Percentiles rank a stretch among this genome's conserved stretches.
These are phyloP conservation scores for Apostichopus japonicus DNA, from an alignment of 35 echinoderm and acorn worm genomes.

Conservation along the genomic window DNA sequence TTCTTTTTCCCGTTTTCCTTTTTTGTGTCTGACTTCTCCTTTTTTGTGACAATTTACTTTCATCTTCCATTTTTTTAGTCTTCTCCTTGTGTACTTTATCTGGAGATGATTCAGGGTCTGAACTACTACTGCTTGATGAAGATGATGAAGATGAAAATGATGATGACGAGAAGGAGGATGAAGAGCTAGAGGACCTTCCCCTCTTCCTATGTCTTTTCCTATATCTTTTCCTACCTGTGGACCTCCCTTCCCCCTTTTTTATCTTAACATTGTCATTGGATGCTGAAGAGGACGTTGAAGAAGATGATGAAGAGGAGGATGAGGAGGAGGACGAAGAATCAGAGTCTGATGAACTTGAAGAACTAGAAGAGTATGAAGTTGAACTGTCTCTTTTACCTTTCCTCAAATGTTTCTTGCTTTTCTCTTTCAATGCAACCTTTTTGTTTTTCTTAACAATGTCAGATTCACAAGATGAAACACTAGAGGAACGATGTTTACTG, in stretches of 20 bases:
- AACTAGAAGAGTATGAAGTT: conserved; percentile 22
- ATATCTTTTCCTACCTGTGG: background rate
- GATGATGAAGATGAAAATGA: conserved; percentile 22
- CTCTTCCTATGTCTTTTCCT: conserved; percentile 4
- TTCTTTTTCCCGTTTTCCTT: background rate
- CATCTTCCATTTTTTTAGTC: background rate
- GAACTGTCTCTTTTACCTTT: conserved; percentile 27
- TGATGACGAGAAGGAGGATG: background rate
- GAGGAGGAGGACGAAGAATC: conserved; percentile 3
- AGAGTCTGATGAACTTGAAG: conserved; percentile 19
- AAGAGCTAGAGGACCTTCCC: background rate
- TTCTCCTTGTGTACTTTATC: background rate
- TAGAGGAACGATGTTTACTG: background rate
- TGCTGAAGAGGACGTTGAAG: conserved; percentile 28
- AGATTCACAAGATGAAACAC: background rate
- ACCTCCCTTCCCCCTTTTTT: background rate
- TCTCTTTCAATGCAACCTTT: background rate
- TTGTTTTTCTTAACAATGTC: background rate
- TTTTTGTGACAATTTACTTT: background rate
- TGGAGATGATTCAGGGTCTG: background rate
- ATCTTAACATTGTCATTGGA: background rate
- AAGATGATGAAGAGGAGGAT: conserved; percentile 8
- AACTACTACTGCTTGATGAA: conserved; percentile 30
- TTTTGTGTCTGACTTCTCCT: background rate
- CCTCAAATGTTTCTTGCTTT: background rate